phyloP scores from a whole-genome alignment of 2,888 invertebrate genomes.

The Rotaria magnacalcarata region DNA sequence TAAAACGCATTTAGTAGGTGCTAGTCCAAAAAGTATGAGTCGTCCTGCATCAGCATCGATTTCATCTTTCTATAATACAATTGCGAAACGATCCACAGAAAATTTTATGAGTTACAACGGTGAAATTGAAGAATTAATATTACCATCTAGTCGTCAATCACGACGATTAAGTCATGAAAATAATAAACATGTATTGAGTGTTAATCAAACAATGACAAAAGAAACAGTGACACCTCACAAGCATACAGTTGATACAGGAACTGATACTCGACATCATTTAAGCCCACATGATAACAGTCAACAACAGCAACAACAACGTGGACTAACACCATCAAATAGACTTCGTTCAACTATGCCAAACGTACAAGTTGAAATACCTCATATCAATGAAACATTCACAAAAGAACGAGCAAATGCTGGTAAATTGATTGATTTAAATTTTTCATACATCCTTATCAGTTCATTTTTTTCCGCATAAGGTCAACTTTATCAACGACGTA shows the following conservation, averaged over 20 bases:
- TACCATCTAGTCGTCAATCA: not conserved
- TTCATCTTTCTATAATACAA: constrained; percentile 22
- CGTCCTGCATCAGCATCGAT: not conserved
- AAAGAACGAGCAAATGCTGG: not conserved
- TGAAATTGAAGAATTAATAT: not conserved
- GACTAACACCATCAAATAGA: not conserved
- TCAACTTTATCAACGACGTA: constrained; percentile 10
- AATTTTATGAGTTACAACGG: not conserved
- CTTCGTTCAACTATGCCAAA: not conserved
- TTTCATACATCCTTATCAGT: not conserved
- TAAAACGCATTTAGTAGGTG: not conserved
- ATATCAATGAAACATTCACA: not conserved
- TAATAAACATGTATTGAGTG: not conserved
- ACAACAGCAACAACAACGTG: constrained; percentile 7
- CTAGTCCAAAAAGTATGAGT: not conserved
- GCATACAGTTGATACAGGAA: not conserved
- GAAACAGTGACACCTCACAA: not conserved
- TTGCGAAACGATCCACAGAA: constrained; percentile 1
- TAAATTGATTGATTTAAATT: not conserved
- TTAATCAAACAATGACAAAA: not conserved
- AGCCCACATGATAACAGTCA: not conserved
- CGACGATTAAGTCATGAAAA: not conserved
- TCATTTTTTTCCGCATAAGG: not conserved
- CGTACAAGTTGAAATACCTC: not conserved
- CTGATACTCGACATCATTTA: not conserved